Evolutionary conservation across 2,797 vertebrate species (phyloP).

Genomic region (Octomys mimax): DNA sequence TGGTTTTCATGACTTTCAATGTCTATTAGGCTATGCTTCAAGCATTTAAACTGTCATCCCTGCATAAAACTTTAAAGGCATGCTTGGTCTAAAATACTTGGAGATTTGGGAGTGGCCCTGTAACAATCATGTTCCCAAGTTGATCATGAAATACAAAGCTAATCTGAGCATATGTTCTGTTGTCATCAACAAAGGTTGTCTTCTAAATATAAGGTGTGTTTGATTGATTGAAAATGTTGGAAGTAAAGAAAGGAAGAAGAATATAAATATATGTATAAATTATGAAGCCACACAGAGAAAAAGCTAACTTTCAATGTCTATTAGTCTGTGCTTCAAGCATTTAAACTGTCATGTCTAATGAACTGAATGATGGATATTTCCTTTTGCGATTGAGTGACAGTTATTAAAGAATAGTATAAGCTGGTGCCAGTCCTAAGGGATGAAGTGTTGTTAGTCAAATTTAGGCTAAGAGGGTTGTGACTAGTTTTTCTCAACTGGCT

Average conservation of each 20-base stretch:
- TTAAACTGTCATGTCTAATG: neutral
- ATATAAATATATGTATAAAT: neutral
- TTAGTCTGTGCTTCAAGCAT: slow-evolving; percentile 15
- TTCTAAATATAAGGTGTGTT: slow-evolving; percentile 9
- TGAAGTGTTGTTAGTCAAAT: neutral
- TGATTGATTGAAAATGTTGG: neutral
- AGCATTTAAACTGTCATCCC: neutral
- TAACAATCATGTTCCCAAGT: neutral
- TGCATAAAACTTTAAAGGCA: slow-evolving; percentile 27
- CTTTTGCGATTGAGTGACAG: neutral
- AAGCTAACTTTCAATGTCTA: neutral
- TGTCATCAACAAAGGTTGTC: slow-evolving; percentile 22
- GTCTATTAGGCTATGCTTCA: too few species aligned
- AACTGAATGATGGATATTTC: neutral
- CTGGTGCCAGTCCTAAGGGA: neutral
- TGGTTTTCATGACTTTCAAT: neutral
- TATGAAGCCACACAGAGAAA: neutral
- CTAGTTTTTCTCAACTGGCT: neutral
- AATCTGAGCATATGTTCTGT: neutral
- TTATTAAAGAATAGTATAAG: slow-evolving; percentile 29
- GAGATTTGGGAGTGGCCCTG: neutral
- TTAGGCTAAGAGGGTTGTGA: neutral
- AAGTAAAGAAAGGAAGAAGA: neutral
- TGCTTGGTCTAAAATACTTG: slow-evolving; percentile 1
- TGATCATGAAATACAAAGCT: neutral